phyloP scores from a whole-genome alignment of 2,888 invertebrate species.

The Mesochorus sp. region DNA sequence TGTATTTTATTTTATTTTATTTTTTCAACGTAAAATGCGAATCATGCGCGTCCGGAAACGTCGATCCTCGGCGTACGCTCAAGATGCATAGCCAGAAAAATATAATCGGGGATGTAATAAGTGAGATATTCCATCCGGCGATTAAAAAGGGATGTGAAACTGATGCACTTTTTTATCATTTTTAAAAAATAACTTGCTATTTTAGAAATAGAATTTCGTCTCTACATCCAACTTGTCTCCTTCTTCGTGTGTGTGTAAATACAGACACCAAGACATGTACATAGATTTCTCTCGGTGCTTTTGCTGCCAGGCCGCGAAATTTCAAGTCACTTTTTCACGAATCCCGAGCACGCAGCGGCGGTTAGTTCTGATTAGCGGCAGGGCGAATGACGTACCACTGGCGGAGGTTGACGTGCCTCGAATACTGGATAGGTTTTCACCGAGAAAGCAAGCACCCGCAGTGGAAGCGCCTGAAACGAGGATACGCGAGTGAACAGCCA shows the following conservation, averaged over 20 bases:
- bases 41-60: constrained; percentile 55
- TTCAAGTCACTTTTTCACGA: constrained; percentile 68
- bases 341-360: constrained; percentile 80
- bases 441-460: constrained; percentile 29
- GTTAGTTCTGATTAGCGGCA: constrained; percentile 82
- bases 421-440: constrained; percentile 72
- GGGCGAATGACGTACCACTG: constrained; percentile 82
- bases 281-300: constrained; percentile 52
- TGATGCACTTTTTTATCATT: too few species aligned
- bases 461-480: constrained; percentile 48
- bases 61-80: constrained; percentile 38
- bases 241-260: constrained; percentile 34
- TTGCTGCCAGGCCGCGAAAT: constrained; percentile 59
- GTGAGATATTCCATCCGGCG: not conserved
- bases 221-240: constrained; percentile 18
- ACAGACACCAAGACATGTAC: not conserved
- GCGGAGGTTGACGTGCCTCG: constrained; percentile 78
- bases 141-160: too few species aligned
- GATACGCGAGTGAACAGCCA: constrained; percentile 35
- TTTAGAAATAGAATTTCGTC: constrained; percentile 18
- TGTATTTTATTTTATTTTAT: not conserved
- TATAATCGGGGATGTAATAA: not conserved
- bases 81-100: not conserved
- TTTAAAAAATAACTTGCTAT: too few species aligned
- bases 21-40: not conserved